phyloP scores from a whole-genome alignment of 2,113 vertebrate genomes.

The Todiramphus chloris region DNA sequence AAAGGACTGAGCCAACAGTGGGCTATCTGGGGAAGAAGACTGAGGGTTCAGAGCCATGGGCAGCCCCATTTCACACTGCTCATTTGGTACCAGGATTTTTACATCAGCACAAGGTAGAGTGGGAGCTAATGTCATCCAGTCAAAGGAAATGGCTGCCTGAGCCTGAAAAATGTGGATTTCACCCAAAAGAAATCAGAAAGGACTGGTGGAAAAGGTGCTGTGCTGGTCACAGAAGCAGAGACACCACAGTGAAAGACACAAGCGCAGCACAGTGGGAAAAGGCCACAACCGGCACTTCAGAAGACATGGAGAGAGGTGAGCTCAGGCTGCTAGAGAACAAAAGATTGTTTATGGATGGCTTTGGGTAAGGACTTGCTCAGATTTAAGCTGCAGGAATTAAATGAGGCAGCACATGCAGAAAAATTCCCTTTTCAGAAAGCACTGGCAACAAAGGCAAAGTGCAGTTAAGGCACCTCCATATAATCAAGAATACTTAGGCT shows the following conservation, averaged over 20 bases:
- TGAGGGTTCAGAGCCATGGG: background rate
- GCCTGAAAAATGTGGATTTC: background rate
- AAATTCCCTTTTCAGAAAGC: background rate
- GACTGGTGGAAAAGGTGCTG: background rate
- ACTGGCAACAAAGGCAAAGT: background rate
- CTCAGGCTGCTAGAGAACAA: background rate
- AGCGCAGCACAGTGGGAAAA: fast-evolving
- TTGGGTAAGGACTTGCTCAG: background rate
- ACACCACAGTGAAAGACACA: background rate
- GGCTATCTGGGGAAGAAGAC: background rate
- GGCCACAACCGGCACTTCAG: fast-evolving
- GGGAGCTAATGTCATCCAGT: background rate
- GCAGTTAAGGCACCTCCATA: background rate
- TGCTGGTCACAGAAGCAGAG: background rate
- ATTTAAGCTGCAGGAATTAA: background rate
- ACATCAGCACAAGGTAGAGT: background rate
- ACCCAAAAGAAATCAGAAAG: background rate
- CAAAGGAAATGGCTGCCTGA: background rate
- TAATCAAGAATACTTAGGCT: background rate
- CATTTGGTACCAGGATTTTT: background rate
- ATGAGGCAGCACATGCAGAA: background rate
- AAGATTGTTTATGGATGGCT: background rate
- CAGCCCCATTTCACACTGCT: background rate
- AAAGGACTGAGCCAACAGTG: background rate
- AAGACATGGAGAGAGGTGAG: background rate